These are phyloP conservation scores for Drosophila colorata DNA, from an alignment of 2,888 invertebrate species.

Conservation along the genomic window DNA sequence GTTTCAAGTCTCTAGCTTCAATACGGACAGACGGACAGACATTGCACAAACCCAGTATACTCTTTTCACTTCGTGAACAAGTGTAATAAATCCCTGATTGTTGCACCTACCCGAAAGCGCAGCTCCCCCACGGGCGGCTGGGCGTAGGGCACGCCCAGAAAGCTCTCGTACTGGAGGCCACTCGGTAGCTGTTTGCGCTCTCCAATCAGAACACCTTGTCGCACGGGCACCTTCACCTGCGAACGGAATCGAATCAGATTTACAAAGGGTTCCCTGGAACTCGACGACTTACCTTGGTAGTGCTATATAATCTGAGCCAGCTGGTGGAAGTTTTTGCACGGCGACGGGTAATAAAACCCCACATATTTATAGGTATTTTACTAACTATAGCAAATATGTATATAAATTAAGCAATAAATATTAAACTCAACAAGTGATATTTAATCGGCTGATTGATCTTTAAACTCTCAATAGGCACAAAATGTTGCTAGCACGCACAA, in stretches of 20 bases:
- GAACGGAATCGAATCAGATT: neutral
- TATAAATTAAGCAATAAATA: too few relatives aligned
- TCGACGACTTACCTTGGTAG: slow-evolving; percentile 44
- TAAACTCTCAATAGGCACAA: too few relatives aligned
- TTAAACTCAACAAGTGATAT: neutral
- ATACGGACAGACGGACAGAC: too few relatives aligned
- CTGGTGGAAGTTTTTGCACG: slow-evolving; percentile 1
- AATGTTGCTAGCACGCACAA: too few relatives aligned
- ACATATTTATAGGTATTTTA: slow-evolving; percentile 19
- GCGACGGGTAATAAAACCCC: slow-evolving; percentile 2
- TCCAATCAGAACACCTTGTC: slow-evolving; percentile 86
- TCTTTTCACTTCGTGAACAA: too few relatives aligned
- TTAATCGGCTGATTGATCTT: neutral
- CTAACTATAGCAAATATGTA: neutral
- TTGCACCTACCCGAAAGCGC: slow-evolving; percentile 81
- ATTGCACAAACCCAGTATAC: too few relatives aligned
- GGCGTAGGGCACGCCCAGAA: slow-evolving; percentile 87
- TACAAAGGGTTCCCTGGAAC: neutral
- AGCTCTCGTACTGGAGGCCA: slow-evolving; percentile 85
- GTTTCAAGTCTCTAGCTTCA: too few relatives aligned
- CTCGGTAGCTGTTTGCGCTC: slow-evolving; percentile 83
- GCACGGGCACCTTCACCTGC: slow-evolving; percentile 81
- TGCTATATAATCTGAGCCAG: slow-evolving; percentile 44
- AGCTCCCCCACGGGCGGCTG: slow-evolving; percentile 86
- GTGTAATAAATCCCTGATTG: neutral